phyloP scores from a whole-genome alignment of 2,888 invertebrate genomes.

The Teleogryllus oceanicus region DNA sequence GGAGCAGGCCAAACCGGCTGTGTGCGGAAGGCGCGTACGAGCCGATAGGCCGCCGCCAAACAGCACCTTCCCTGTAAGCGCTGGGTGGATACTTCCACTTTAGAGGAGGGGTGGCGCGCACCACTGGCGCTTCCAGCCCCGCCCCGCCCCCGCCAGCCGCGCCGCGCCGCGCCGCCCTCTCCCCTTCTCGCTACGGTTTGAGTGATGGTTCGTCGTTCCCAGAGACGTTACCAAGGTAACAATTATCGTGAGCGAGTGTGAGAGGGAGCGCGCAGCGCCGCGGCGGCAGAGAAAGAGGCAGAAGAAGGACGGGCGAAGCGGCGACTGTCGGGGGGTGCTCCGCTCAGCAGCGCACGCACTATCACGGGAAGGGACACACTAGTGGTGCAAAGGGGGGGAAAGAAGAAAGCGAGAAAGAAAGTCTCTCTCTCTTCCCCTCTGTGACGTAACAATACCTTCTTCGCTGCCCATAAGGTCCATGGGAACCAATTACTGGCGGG shows the following conservation, averaged over 20 bases:
- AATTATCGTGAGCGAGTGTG: constrained; percentile 25
- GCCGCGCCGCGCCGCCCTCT: neutral
- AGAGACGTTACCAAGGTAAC: constrained; percentile 26
- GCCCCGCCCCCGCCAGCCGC: neutral
- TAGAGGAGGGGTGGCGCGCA: neutral
- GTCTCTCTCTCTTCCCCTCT: neutral
- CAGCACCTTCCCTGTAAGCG: neutral
- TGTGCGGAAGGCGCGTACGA: no score
- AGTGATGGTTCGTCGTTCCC: constrained; percentile 23
- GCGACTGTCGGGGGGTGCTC: no score
- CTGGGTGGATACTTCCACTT: neutral
- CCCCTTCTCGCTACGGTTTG: neutral
- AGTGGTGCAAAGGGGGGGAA: no score
- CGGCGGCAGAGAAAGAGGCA: neutral
- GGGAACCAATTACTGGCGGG: constrained; percentile 38
- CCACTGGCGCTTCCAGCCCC: neutral
- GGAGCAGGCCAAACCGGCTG: no score
- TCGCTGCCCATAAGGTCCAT: constrained; percentile 33
- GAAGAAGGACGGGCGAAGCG: no score
- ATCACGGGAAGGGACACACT: no score
- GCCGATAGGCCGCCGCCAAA: no score
- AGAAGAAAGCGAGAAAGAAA: neutral
- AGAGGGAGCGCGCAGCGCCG: neutral
- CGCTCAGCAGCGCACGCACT: no score
- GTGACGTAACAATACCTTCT: constrained; percentile 34